These are phyloP conservation scores for Setophaga coronata DNA, from an alignment of 2,113 vertebrate species.

Conservation along the genomic window DNA sequence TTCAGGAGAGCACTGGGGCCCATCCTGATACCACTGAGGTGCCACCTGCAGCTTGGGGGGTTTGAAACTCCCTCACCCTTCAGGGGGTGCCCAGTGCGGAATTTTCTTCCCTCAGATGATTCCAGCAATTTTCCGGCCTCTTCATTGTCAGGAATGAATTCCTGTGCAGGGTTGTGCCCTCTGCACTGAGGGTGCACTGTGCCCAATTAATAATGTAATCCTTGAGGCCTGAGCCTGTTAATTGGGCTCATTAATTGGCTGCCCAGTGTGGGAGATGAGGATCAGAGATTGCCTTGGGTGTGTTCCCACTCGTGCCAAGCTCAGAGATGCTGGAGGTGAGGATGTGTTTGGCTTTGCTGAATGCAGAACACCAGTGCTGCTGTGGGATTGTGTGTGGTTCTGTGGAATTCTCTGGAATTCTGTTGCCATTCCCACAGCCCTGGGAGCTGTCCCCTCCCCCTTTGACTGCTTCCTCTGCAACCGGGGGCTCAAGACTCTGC, in stretches of 20 bases:
- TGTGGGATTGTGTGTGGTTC: too few species aligned
- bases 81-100: neutral
- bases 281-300: neutral
- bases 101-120: neutral
- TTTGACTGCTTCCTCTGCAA: constrained; percentile 91
- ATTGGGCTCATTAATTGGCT: neutral
- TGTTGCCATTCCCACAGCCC: constrained; percentile 59
- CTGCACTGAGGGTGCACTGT: neutral
- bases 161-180: neutral
- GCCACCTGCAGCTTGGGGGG: neutral
- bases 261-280: neutral
- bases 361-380: fast-evolving
- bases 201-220: neutral
- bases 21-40: too few species aligned
- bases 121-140: neutral
- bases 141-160: neutral
- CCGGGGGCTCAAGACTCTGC: constrained; percentile 91
- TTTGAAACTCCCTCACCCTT: neutral
- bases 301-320: neutral
- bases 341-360: neutral
- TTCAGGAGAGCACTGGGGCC: neutral
- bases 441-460: constrained; percentile 89
- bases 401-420: neutral
- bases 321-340: neutral
- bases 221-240: neutral